Evolutionary conservation across 1,140 invertebrate genomes (phyloP).

Genomic region (Trypoxylus dichotomus): DNA sequence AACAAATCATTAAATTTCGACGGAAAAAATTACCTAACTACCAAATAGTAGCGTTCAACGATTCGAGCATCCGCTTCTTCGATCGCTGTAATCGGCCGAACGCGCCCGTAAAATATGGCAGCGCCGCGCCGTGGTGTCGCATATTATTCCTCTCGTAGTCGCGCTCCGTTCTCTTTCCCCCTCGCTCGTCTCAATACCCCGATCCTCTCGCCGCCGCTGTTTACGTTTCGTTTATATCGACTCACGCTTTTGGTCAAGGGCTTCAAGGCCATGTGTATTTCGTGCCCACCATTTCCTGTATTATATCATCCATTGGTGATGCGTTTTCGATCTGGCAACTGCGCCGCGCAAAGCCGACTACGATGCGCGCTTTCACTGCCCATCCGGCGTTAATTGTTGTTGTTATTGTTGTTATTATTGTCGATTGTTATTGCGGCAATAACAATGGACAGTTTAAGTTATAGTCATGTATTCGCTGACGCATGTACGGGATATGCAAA

Average conservation of each 20-base stretch:
- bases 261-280: constrained; percentile 44
- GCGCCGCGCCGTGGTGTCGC: neutral
- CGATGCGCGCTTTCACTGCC: neutral
- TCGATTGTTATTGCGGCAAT: too few relatives aligned
- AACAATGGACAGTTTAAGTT: too few relatives aligned
- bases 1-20: too few relatives aligned
- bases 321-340: neutral
- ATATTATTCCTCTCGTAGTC: neutral
- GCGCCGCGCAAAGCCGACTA: neutral
- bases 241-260: constrained; percentile 42
- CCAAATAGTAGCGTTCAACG: neutral
- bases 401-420: too few relatives aligned
- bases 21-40: too few relatives aligned
- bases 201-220: neutral
- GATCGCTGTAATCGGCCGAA: neutral
- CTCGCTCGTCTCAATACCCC: neutral
- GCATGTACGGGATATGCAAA: too few relatives aligned
- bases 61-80: neutral
- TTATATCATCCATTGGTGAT: constrained; percentile 13
- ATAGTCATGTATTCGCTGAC: too few relatives aligned
- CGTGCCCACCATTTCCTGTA: constrained; percentile 26
- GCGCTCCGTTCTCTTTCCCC: neutral
- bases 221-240: constrained; percentile 26
- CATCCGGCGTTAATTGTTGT: too few relatives aligned
- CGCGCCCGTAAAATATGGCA: neutral